Conservation (phyloP, 2,888 invertebrate genomes). For the Conomelus anceps region DNA sequence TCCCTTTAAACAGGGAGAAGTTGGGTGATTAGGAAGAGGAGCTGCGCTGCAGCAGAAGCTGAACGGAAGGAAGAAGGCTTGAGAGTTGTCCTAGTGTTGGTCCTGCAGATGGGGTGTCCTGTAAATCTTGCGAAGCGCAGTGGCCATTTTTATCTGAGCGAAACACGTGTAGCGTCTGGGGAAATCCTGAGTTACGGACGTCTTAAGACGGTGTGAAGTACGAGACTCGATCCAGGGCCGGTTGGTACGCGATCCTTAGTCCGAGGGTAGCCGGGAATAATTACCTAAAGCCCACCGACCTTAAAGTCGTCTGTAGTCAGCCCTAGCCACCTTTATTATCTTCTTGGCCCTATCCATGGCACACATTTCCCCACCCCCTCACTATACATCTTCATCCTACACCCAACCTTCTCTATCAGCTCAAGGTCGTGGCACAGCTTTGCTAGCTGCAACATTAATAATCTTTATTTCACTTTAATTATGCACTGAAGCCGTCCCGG, state of each 20-base stretch:
- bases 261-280: conserved; percentile 6
- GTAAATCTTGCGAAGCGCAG: conserved; percentile 2
- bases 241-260: conserved; percentile 4
- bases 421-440: neutral
- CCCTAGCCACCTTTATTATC: neutral
- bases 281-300: neutral
- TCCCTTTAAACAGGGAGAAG: neutral
- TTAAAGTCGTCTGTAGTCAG: neutral
- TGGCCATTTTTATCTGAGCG: conserved; percentile 9
- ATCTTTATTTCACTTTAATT: neutral
- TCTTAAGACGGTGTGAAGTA: conserved; percentile 6
- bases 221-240: neutral
- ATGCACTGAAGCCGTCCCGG: neutral
- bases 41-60: neutral
- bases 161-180: conserved; percentile 8
- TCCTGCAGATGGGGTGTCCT: conserved; percentile 4
- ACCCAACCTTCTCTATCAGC: too few species aligned
- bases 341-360: neutral
- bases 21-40: neutral
- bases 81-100: neutral
- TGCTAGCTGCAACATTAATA: neutral
- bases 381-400: too few species aligned
- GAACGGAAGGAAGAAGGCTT: neutral
- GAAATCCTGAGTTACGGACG: conserved; percentile 12
- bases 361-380: neutral